Base-by-base conservation (phyloP, 2,113 vertebrate species). In the Edolisoma coerulescens region DNA sequence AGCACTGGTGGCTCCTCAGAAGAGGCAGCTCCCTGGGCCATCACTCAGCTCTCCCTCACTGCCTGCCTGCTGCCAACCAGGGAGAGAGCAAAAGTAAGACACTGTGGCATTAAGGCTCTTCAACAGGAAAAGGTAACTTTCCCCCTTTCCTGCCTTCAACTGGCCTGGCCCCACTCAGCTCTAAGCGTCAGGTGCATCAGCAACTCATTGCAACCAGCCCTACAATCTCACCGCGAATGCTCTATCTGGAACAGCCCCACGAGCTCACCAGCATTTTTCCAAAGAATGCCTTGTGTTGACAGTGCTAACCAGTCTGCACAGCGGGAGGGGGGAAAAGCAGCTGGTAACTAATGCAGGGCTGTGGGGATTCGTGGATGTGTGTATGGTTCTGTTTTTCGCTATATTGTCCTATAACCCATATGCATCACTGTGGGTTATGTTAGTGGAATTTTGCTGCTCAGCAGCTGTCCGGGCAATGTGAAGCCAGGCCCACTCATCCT, bases 381-480 rank as follows among this genome's bases (percentile, higher is more conserved):
- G 52, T 8, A 39, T 87, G 87, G 65, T 91, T 93, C 83, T 94
- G 79, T 32, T 87, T 94, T 89, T 35, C 0, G 0, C 84, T 95
- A 71, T 89, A 90, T 89, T 96, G 94, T 97, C 93, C 78, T 65
- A 53, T 49, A 94, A 57, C 53, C 77, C 82, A 61, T 91, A 33
- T 77, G 89, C 81, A 93, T 67, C 89, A 18, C 78, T 85, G 87
- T 0, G 81, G 91, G 77, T 82, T 95, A 2, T 57, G 73, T 16
- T 57, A 42, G 87, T 53, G 91, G 95, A 95, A 95, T 90, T 81
- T 22, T 83, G 70, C 89, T 96, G 91, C 85, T 93, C 84, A 87
- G 82, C 94, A 95, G 93, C 92, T 95, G 92, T 67, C 50, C 0
- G 0, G 79, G 63, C 77, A 16, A 71, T 33, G 53, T 6, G 69